These are phyloP conservation scores for Drosophila suboccidentalis DNA, from an alignment of 2,888 invertebrate genomes.

Conservation along the genomic window DNA sequence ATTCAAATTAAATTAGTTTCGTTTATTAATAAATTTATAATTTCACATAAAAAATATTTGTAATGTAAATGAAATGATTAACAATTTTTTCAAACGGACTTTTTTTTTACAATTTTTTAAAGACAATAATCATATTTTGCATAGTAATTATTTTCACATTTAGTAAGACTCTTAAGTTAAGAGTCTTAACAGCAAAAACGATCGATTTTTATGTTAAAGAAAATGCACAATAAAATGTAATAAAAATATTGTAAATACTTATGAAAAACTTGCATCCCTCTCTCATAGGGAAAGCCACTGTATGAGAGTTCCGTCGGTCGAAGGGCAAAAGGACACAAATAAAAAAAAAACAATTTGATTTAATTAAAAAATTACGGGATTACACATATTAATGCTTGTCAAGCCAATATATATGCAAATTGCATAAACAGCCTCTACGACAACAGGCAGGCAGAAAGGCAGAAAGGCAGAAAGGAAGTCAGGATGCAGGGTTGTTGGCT, in stretches of 20 bases:
- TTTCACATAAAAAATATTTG: no score
- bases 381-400: conserved; percentile 81
- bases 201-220: not conserved
- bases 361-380: conserved; percentile 84
- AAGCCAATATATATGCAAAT: conserved; percentile 84
- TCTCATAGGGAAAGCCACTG: conserved; percentile 1
- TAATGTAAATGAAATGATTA: not conserved
- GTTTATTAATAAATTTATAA: no score
- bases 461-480: conserved; percentile 35
- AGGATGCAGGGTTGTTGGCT: not conserved
- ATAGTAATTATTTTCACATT: not conserved
- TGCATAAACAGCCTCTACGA: conserved; percentile 52
- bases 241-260: conserved; percentile 17
- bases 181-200: not conserved
- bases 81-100: not conserved
- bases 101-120: not conserved
- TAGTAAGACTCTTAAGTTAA: no score
- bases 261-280: not conserved
- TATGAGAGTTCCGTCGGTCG: conserved; percentile 3
- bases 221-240: conserved; percentile 3
- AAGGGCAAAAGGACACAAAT: conserved; percentile 3
- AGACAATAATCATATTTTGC: not conserved
- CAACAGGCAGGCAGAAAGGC: conserved; percentile 25
- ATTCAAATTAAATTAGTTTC: no score
- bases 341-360: conserved; percentile 76